Base-by-base conservation (phyloP, 2,797 vertebrate species). In the Protosalanx chinensis region DNA sequence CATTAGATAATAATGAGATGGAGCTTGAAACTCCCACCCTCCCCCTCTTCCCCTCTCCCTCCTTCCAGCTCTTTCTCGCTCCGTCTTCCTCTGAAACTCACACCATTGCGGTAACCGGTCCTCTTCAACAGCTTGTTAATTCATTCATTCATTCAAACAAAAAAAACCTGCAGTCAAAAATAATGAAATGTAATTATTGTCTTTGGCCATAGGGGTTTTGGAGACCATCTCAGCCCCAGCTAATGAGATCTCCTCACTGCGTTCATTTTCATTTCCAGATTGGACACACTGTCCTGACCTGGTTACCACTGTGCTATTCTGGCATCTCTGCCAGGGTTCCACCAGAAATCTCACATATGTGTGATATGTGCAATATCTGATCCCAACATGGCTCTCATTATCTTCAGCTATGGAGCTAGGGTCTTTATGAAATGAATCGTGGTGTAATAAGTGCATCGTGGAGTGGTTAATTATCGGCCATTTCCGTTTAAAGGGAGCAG, bases 111-210 rank as follows among this genome's bases (percentile, higher is more conserved):
- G 13, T 72, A 67, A 66, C 75, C 68, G 68, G 60, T 61, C 29
- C 51, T 12, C 18, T 61, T 70, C 56, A 67, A 65, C 20, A 60
- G 60, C 65, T 72, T 66, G 67, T 59, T 71, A 74, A 74, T 74
- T 71, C 32, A 29, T 60, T 67, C 57, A 46, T 27, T 27, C 23
- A 27, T 27, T 27, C 23, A 1, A 1, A 27, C 1, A 62, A 60
- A 71, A 64, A 67, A 69, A 30, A 64, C 68, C 68, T 30, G 60
- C 49, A 61, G 74, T 65, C 60, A 57, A 32, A 61, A n/a, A 76
- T 75, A 79, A 79, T 79, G 62, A 75, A 70, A 58, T 72, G 64
- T 67, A 61, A 78, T 72, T 72, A 66, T 72, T 75, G 61, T 57
- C 67, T 61, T 56, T 68, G 73, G 57, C 69, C 64, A 60, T 59